Percentiles rank a stretch among this genome's conserved stretches.
phyloP scores from a whole-genome alignment of 2,797 vertebrate species.

The Sebastes oblongus region DNA sequence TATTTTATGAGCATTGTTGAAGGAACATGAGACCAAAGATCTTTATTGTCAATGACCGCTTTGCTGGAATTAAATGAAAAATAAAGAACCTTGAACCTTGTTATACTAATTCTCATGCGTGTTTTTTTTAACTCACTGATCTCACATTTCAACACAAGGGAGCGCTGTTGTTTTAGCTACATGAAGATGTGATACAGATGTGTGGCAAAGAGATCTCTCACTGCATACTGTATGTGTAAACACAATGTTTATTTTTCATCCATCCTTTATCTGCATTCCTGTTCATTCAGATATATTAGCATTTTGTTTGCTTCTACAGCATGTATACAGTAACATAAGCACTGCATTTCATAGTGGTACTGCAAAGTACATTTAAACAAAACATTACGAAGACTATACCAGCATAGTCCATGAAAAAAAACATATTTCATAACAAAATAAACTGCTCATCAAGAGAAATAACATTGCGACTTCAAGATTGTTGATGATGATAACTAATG shows the following conservation, averaged over 20 bases:
- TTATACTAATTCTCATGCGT: background rate
- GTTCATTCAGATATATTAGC: conserved; percentile 86
- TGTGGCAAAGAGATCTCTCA: background rate
- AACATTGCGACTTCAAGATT: conserved; percentile 39
- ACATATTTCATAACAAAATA: conserved; percentile 39
- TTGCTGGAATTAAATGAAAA: no score
- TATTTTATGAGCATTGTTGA: no score
- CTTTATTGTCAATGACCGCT: no score
- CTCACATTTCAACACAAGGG: conserved; percentile 21
- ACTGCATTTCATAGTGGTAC: conserved; percentile 66
- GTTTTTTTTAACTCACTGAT: background rate
- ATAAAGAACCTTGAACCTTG: no score
- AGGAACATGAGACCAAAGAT: no score
- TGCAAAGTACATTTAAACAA: conserved; percentile 55
- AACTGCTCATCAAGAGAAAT: conserved; percentile 20
- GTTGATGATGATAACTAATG: conserved; percentile 10
- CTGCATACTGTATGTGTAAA: conserved; percentile 9
- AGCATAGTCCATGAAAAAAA: conserved; percentile 77
- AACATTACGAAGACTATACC: conserved; percentile 78
- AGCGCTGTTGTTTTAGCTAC: conserved; percentile 13
- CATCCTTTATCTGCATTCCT: conserved; percentile 58
- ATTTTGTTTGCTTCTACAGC: conserved; percentile 78
- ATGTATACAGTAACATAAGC: conserved; percentile 67
- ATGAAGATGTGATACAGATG: background rate
- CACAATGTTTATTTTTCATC: conserved; percentile 66